A percentile compares a stretch with the other conserved stretches of the same genome.
Evolutionary conservation across 2,888 invertebrate species (phyloP).

Genomic region (Eupsilia transversa): DNA sequence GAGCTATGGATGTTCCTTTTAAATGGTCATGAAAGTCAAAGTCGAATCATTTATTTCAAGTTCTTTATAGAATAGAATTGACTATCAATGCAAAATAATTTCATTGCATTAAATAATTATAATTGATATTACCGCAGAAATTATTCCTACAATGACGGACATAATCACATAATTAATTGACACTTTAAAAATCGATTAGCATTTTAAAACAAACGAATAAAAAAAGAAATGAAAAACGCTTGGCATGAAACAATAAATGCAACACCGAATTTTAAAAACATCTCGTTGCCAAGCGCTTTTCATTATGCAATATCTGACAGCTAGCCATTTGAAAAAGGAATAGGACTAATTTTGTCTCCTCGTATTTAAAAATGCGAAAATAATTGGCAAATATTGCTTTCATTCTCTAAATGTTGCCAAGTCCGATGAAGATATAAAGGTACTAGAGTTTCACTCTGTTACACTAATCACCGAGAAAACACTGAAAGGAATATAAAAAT

Average conservation of each 20-base stretch:
- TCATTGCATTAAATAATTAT: no score
- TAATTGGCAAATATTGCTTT: background rate
- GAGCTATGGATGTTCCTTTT: no score
- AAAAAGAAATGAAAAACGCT: slow-evolving; percentile 9
- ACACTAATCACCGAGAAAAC: background rate
- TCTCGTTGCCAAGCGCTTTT: slow-evolving; percentile 29
- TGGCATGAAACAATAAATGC: slow-evolving; percentile 19
- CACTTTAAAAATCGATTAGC: background rate
- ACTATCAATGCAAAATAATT: no score
- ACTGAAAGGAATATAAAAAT: background rate
- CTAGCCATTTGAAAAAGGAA: slow-evolving; percentile 25
- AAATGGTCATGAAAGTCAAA: no score
- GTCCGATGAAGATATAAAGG: background rate
- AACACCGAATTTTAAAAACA: slow-evolving; percentile 13
- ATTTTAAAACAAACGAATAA: slow-evolving; percentile 6
- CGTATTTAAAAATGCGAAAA: slow-evolving; percentile 16
- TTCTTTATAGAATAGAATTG: no score
- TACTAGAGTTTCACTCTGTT: background rate
- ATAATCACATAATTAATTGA: background rate
- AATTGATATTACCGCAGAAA: no score
- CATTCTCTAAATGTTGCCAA: slow-evolving; percentile 1
- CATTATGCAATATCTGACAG: slow-evolving; percentile 27
- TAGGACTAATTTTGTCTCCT: slow-evolving; percentile 14
- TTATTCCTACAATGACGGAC: background rate
- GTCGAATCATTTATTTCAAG: no score